phyloP scores from a whole-genome alignment of 2,888 invertebrate genomes.

The Leptodirus hochenwartii region DNA sequence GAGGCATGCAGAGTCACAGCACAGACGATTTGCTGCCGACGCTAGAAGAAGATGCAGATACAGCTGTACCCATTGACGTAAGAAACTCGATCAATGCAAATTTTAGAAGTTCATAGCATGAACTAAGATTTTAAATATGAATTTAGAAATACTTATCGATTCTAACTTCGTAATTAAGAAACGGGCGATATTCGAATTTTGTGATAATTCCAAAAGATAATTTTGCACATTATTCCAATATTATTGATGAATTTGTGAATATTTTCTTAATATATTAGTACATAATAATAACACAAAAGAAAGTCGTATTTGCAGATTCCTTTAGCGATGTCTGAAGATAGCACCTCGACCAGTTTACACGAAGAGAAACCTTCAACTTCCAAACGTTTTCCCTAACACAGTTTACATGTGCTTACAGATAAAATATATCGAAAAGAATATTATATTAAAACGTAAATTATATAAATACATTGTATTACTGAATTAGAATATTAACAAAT shows the following conservation, averaged over 20 bases:
- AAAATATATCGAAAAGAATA: too few relatives aligned
- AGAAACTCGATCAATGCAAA: conserved; percentile 3
- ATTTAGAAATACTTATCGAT: not conserved
- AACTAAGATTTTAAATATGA: not conserved
- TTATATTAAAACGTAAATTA: too few relatives aligned
- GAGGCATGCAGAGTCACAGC: too few relatives aligned
- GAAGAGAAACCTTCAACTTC: conserved; percentile 28
- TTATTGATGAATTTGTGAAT: conserved; percentile 1
- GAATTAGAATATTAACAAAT: too few relatives aligned
- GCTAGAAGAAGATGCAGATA: conserved; percentile 64
- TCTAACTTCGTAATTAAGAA: not conserved
- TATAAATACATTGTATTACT: too few relatives aligned
- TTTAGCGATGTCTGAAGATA: conserved; percentile 25
- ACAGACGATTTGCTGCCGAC: conserved; percentile 68
- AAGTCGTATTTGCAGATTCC: conserved; percentile 21
- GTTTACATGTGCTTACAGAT: too few relatives aligned
- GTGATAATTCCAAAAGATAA: not conserved
- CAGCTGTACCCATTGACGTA: too few relatives aligned
- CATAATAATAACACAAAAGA: not conserved
- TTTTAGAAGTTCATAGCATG: not conserved
- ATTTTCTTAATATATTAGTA: conserved; percentile 1
- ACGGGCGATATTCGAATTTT: not conserved
- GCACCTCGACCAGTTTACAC: conserved; percentile 21
- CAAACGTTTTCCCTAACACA: conserved; percentile 23
- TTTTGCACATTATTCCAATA: not conserved